A percentile compares a stretch with the other conserved stretches of the same genome.
These are phyloP conservation scores for Eutrigla gurnardus DNA, from an alignment of 2,797 vertebrate species.

Conservation along the genomic window DNA sequence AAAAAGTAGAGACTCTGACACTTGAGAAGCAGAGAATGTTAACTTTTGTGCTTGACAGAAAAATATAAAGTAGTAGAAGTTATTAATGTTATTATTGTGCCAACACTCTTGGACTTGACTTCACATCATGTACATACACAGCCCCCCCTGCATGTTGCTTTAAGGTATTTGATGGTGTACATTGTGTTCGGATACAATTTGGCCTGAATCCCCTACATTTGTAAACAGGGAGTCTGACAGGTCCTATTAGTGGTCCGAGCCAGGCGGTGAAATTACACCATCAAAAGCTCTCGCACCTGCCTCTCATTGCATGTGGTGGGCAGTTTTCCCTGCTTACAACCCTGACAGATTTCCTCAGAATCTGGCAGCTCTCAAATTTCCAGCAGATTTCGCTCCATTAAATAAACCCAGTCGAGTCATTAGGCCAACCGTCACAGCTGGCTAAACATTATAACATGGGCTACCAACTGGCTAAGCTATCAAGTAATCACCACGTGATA, in stretches of 20 bases:
- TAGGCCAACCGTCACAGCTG: constrained; percentile 72
- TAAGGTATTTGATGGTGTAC: background rate
- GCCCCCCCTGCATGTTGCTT: background rate
- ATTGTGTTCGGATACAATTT: constrained; percentile 6
- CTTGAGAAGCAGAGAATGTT: background rate
- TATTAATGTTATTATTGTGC: background rate
- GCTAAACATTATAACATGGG: constrained; percentile 71
- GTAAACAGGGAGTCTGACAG: constrained; percentile 23
- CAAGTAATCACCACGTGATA: constrained; percentile 67
- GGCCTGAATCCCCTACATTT: constrained; percentile 15
- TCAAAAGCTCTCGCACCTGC: constrained; percentile 41
- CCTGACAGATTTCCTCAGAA: constrained; percentile 57
- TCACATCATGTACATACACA: background rate
- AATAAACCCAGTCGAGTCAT: constrained; percentile 73
- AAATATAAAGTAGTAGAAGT: background rate
- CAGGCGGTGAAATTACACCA: constrained; percentile 34
- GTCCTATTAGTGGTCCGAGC: constrained; percentile 9
- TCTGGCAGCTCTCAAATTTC: constrained; percentile 62
- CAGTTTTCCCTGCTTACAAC: constrained; percentile 42
- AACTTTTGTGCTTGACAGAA: background rate
- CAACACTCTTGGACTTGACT: background rate
- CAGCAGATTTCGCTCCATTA: constrained; percentile 71
- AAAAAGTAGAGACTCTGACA: background rate
- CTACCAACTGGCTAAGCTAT: constrained; percentile 70
- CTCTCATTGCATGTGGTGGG: constrained; percentile 29